Percentiles rank a stretch among this genome's conserved stretches.
Conservation (phyloP, 2,888 invertebrate species). For the Chloroclysta siterata region DNA sequence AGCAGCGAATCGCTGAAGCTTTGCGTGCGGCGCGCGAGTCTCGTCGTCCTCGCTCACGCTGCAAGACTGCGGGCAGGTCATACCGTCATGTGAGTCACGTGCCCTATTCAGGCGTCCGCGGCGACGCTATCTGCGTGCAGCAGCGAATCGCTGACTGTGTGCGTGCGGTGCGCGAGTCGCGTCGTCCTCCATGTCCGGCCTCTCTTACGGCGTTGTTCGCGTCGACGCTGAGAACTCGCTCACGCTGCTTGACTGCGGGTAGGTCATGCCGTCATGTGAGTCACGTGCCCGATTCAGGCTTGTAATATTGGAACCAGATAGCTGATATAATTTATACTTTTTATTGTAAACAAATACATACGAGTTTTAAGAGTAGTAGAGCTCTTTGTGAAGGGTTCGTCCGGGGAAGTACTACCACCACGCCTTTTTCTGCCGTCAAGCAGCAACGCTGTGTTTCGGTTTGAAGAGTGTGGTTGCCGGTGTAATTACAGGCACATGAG, state of each 20-base stretch:
- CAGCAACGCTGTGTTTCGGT: too few relatives aligned
- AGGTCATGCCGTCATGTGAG: constrained; percentile 98
- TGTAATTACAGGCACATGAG: too few relatives aligned
- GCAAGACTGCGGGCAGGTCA: constrained; percentile 99
- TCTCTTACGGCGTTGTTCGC: constrained; percentile 98
- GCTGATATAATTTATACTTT: too few relatives aligned
- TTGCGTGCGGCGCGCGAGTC: constrained; percentile 95
- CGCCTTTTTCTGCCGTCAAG: too few relatives aligned
- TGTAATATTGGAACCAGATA: too few relatives aligned
- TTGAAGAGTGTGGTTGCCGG: too few relatives aligned
- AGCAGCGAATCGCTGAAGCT: constrained; percentile 98
- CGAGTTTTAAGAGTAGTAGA: too few relatives aligned
- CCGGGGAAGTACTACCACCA: too few relatives aligned
- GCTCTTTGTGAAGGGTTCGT: too few relatives aligned
- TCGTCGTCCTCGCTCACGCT: constrained; percentile 98
- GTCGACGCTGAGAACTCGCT: constrained; percentile 99
- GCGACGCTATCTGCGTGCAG: constrained; percentile 99
- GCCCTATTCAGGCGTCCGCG: constrained; percentile 89
- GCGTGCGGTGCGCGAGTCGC: constrained; percentile 95
- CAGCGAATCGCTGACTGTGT: constrained; percentile 98
- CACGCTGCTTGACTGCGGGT: constrained; percentile 99
- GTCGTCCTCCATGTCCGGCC: constrained; percentile 97
- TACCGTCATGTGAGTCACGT: constrained; percentile 93
- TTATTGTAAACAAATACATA: too few relatives aligned
- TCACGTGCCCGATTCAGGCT: too few relatives aligned